Evolutionary conservation across 2,888 invertebrate species (phyloP), one percentile per base, ranked within the genome.

Genomic region (Julus scanicus): DNA sequence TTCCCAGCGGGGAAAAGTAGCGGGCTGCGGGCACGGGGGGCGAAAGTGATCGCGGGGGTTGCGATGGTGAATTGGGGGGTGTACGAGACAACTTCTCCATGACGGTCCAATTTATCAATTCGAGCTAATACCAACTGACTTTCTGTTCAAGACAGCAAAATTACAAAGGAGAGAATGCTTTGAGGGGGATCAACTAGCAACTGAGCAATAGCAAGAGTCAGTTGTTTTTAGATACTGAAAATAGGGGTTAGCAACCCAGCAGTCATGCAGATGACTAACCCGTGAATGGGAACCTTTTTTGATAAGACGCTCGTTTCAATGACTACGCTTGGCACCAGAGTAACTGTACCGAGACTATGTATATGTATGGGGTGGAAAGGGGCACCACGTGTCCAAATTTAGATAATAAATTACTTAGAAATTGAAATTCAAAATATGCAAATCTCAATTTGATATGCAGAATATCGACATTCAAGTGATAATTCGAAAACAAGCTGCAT

Each of bases 1-100:
- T 88, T 0, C 88, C 88, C 86, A 88, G 85, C 29, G 88, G 88
- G 20, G 86, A 71, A 9, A 71, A 48, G 85, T 85, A 49, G 57
- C 71, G 57, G 57, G 87, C 87, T 13, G 87, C 87, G 20, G 87
- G 87, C 13, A 87, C 40, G 15, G 87, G 87, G 29, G 87, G 87
- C 63, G 87, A 87, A 6, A 39, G 37, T 15, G 87, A 17, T 39
- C 87, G 13, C 13, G 71, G 17, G 13, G 71, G 15, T 17, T 86
- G 15, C 15, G 15, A 84, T 15, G 39, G 39, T 13, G 84, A 39
- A n/a, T 84, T 84, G 17, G 63, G 63, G n/a, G 63, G 63, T 63
- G 63, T 63, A n/a, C 63, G 6, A 63, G 63, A 63, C 15, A n/a
- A 2, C 63, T 63, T 63, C n/a, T 63, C 63, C 63, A 63, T 63